phyloP scores from a whole-genome alignment of 2,797 vertebrate genomes.

The Peromyscus eremicus region DNA sequence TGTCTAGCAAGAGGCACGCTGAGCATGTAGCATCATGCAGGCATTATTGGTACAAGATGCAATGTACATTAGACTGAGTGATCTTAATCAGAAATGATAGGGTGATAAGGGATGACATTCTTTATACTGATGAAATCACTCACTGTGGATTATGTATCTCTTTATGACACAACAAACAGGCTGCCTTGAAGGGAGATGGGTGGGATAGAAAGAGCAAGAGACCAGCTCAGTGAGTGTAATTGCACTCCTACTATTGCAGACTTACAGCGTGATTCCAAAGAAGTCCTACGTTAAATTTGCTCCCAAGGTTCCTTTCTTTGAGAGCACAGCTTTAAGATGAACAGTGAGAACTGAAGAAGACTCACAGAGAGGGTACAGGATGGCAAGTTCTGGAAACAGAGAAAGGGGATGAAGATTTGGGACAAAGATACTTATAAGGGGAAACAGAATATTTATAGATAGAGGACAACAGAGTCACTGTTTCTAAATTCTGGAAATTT shows the following conservation, averaged over 20 bases:
- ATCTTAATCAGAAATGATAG: conserved; percentile 65
- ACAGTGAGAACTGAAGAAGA: background rate
- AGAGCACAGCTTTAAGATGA: background rate
- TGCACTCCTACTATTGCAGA: background rate
- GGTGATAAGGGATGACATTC: conserved; percentile 31
- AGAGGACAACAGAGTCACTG: background rate
- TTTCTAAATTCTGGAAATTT: background rate
- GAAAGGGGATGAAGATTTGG: background rate
- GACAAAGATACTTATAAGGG: background rate
- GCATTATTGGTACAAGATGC: conserved; percentile 46
- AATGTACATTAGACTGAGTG: conserved; percentile 39
- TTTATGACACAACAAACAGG: conserved; percentile 17
- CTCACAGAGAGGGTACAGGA: background rate
- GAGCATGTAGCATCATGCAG: background rate
- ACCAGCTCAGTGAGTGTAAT: background rate
- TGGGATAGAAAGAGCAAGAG: background rate
- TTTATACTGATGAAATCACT: conserved; percentile 36
- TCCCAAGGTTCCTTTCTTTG: background rate
- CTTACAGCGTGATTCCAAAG: background rate
- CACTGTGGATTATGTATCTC: conserved; percentile 24
- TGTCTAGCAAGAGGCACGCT: background rate
- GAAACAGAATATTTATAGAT: background rate
- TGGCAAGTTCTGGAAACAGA: background rate
- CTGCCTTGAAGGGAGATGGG: background rate
- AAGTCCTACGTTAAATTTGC: background rate